Evolutionary conservation across 35 echinoderm and acorn worm genomes (phyloP).

Genomic region (Nesometra sesokonis): DNA sequence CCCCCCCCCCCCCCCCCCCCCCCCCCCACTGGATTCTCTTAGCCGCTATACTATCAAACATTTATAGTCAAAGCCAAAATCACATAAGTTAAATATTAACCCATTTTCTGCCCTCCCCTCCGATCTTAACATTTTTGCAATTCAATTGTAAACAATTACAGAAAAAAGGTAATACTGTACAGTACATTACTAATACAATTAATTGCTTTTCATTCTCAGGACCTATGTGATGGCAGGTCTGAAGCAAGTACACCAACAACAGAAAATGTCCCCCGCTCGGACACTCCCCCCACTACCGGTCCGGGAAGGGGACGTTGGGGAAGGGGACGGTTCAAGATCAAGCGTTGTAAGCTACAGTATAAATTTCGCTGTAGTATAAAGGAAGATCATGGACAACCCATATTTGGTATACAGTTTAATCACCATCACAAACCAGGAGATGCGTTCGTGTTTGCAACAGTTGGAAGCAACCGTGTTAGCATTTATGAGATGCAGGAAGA

Average conservation of each 20-base stretch:
- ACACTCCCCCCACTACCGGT: constrained; percentile 51
- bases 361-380: constrained; percentile 67
- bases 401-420: constrained; percentile 90
- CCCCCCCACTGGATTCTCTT: too few relatives aligned
- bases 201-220: too few relatives aligned
- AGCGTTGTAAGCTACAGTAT: constrained; percentile 61
- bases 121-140: too few relatives aligned
- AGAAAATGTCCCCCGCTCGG: constrained; percentile 80
- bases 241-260: constrained; percentile 70
- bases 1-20: too few relatives aligned
- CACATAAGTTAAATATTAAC: too few relatives aligned
- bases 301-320: constrained; percentile 3
- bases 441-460: constrained; percentile 57
- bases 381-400: constrained; percentile 93
- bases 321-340: constrained; percentile 28
- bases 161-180: too few relatives aligned
- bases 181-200: too few relatives aligned
- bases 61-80: too few relatives aligned
- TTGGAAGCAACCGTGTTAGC: constrained; percentile 81
- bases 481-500: constrained; percentile 79
- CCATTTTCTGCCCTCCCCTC: too few relatives aligned
- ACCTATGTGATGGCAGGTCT: constrained; percentile 58
- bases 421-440: constrained; percentile 67
- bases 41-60: too few relatives aligned
- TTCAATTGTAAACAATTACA: too few relatives aligned